A percentile compares a stretch with the other conserved stretches of the same genome.
Conservation (phyloP, 2,113 vertebrate genomes). For the Equus quagga region DNA sequence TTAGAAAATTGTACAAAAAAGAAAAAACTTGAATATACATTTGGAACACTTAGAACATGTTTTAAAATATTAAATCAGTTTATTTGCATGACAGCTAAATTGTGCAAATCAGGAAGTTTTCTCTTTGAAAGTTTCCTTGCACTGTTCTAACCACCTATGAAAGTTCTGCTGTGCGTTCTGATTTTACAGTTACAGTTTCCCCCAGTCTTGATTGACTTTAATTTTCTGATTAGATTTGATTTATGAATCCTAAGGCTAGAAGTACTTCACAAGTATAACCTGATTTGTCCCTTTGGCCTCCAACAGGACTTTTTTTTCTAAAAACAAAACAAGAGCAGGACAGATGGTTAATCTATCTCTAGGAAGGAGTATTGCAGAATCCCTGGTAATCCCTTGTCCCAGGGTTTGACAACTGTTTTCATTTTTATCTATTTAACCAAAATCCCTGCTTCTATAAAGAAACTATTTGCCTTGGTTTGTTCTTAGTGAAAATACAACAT, state of each 20-base stretch:
- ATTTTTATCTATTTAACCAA: constrained; percentile 36
- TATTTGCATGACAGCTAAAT: constrained; percentile 15
- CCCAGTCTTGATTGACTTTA: constrained; percentile 11
- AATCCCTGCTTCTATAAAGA: constrained; percentile 32
- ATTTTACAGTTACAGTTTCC: constrained; percentile 32
- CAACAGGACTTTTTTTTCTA: not conserved
- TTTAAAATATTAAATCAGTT: not conserved
- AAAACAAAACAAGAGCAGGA: not conserved
- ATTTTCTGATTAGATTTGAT: constrained; percentile 45
- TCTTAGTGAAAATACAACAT: constrained; percentile 38
- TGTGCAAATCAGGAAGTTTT: constrained; percentile 43
- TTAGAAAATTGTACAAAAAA: constrained; percentile 23
- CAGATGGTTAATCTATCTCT: not conserved
- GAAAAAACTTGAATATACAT: constrained; percentile 35
- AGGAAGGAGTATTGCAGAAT: not conserved
- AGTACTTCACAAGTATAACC: not conserved
- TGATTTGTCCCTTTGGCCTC: not conserved
- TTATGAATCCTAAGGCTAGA: constrained; percentile 47
- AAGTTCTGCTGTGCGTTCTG: constrained; percentile 3
- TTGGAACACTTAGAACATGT: not conserved
- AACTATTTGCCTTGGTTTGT: constrained; percentile 44
- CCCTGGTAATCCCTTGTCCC: constrained; percentile 9
- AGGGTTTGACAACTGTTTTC: constrained; percentile 17
- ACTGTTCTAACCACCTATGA: not conserved
- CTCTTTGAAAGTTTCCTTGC: constrained; percentile 38